Evolutionary conservation across 2,113 vertebrate species (phyloP), one percentile per base, ranked within the genome.

Genomic region (Abramis brama): DNA sequence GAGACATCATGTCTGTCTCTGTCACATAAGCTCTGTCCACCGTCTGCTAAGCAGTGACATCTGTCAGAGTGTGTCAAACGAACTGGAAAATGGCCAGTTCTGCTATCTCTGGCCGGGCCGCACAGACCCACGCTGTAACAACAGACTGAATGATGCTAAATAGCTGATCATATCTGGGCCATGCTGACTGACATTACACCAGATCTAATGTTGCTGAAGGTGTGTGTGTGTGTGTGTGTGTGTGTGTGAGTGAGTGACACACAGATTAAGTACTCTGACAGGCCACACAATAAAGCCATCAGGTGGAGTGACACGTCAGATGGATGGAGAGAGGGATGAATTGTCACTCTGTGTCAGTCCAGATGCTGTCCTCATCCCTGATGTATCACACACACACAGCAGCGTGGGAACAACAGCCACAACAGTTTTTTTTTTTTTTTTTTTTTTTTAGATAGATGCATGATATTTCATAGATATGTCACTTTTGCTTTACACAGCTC

Each of bases 191-290:
- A 94, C 96, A 94, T 95, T 91, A 95, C 96, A 94, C 92, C 91
- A 92, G 94, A 94, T 93, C 90, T 94, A 94, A 94, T 93, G 95
- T 95, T 94, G 94, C 94, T 95, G 94, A 94, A 95, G 94, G 79
- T 88, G 86, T 92, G 95, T 93, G 91, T 92, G 89, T 75, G 45
- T 83, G 82, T 75, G 87, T 70, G 85, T 55, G 47, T 47, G 47
- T 47, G 47, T 47, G 45, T 88, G 86, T 92, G 95, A 93, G 91
- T 21, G 94, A 94, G 93, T 96, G 95, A 96, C 96, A 95, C 95
- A 89, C 92, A 95, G 95, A 96, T 96, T 96, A 96, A 97, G 96
- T 94, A 94, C 94, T 80, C 95, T 96, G 97, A 97, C 97, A 96
- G 97, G 94, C 92, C 85, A 93, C 96, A 97, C 96, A 97, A 96